Evolutionary conservation across 2,113 vertebrate species (phyloP), one percentile per base, ranked within the genome.

Genomic region (Sinocyclocheilus anophthalmus): DNA sequence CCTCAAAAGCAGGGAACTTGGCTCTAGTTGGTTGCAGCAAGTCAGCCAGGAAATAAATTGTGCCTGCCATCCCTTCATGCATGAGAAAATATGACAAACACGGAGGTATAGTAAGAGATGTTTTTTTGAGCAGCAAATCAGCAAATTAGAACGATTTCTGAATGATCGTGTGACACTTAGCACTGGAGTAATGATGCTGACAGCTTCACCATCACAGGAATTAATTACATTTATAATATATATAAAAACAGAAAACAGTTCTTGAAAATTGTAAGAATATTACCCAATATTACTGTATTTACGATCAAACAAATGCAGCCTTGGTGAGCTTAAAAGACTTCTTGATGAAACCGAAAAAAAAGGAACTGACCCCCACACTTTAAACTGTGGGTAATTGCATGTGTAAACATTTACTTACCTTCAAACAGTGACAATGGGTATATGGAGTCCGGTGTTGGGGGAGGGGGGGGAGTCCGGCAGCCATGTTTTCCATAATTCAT

Each of bases 341-440:
- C 69, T 22, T 11, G 18, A 30, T 53, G 48, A 13, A 18, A n/a
- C n/a, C n/a, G n/a, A 48, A 37, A 6, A 69, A 13, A n/a, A 6
- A 11, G 48, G n/a, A n/a, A 70, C 67, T 0, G 16, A 37, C 16
- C 30, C 30, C 16, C 30, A 70, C 9, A 37, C 14, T 70, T 30
- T 26, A 13, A 67, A 37, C 3, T 0, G 33, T 39, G 10, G 22
- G 26, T 37, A 57, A 80, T n/a, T 42, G 3, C 30, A 42, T 37
- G 24, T 37, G 57, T 14, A 24, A 24, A 63, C 7, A 12, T 30
- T 80, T 72, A 55, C 76, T 80, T 97, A 99, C 98, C 98, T 97
- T 99, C 98, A 91, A 99, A 99, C 73, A 99, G 97, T 11, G 98
- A 99, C 93, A 96, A 99, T 0, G 98, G 98, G 96, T 97, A 90